Percentiles rank a stretch among this genome's conserved stretches.
Conservation (phyloP, 2,113 vertebrate genomes). For the Galemys pyrenaicus region DNA sequence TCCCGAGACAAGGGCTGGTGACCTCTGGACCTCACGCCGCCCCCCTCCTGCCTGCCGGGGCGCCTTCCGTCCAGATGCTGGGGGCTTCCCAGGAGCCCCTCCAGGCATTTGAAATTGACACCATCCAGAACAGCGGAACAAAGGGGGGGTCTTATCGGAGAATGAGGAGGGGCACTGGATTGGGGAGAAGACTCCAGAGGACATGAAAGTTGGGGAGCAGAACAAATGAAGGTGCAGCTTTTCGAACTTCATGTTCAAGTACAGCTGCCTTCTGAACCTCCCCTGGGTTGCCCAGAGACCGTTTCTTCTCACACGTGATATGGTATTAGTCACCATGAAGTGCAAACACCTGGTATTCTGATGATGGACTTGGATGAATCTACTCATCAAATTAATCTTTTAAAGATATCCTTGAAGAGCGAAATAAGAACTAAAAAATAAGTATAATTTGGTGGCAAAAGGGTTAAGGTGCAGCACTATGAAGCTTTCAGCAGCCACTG, state of each 20-base stretch:
- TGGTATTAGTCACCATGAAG: neutral
- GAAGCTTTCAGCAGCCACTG: too few species aligned
- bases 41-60: neutral
- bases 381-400: neutral
- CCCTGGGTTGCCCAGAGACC: neutral
- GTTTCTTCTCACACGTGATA: neutral
- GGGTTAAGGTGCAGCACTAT: too few species aligned
- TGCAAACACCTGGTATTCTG: neutral
- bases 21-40: neutral
- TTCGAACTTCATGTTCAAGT: neutral
- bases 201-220: neutral
- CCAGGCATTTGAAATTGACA: neutral
- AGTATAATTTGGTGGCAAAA: too few species aligned
- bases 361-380: neutral
- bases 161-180: neutral
- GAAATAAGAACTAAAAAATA: conserved; percentile 24
- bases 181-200: neutral
- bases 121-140: neutral
- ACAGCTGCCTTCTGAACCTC: neutral
- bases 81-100: too few species aligned
- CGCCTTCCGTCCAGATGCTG: too few species aligned
- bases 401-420: neutral
- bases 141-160: neutral
- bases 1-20: too few species aligned
- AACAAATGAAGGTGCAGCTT: rapidly evolving